Base-by-base conservation (phyloP, 1,140 invertebrate species). In the Papilio machaon region DNA sequence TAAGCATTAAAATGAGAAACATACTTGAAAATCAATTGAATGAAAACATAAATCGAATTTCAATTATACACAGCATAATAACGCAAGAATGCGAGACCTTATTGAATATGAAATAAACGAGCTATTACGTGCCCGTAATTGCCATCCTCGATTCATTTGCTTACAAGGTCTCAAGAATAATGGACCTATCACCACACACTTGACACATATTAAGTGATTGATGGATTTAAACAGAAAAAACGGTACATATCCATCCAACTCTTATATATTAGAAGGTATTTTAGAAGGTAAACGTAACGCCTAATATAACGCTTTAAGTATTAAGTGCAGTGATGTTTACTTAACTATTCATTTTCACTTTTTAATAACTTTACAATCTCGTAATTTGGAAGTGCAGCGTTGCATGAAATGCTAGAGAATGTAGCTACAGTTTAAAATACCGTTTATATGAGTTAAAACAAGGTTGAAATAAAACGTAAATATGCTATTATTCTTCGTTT, bases 291-390 rank as follows among this genome's bases (percentile, higher is more conserved):
- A 67, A 5, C 4, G 5, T 70, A 4, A 70, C 30, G 13, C 11
- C 11, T 17, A 54, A 13, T 54, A 17, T 54, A 54, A n/a, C 15
- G 17, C 52, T 6, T 70, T 67, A 5, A 35, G 15, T 70, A 30
- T 70, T 70, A 35, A 5, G 4, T 70, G 6, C 38, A 4, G 35
- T 35, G 30, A 35, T 70, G 64, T 70, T 70, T 70, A 70, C 64
- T 70, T 35, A 70, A 11, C 6, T 46, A 75, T 76, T 76, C 17
- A 76, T 23, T 52, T 76, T 54, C 74, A 76, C 49, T 76, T 54
- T 76, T 49, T 76, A 54, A 49, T 70, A 35, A 76, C n/a, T 15
- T 3, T n/a, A 74, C 43, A 23, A 75, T 76, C 43, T 54, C 49
- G n/a, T 35, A 19, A 70, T 35, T 13, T 15, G 15, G 47, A 23